Evolutionary conservation across 1,140 invertebrate species (phyloP), one percentile per base, ranked within the genome.

Genomic region (Zaprionus lachaisei): DNA sequence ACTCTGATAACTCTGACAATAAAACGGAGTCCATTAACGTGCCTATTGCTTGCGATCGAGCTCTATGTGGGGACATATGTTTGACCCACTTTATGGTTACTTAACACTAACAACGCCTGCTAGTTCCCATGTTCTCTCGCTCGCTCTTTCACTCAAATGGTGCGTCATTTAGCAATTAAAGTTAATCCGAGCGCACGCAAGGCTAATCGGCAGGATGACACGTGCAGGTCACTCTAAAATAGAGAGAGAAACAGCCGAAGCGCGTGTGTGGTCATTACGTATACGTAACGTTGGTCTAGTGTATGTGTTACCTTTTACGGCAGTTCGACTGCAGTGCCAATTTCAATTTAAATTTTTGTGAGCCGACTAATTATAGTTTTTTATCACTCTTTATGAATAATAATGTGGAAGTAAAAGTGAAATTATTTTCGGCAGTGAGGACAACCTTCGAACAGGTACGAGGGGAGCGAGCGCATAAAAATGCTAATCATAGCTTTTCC

Each of bases 21-120:
- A 85, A 22, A 94, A 77, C 95, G 95, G 0, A 95, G 96, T 66
- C 91, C 95, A 63, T 96, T 67, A 26, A 55, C 65, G 55, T 67
- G 65, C 22, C 20, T 12, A 34, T 4, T 2, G 20, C 20, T 58
- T 58, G 93, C 67, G 69, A 91, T 49, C 86, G 83, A 4, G 92
- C 83, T 62, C 85, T 85, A 17, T 95, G 54, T 51, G 31, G 22
- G 24, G 24, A 70, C 93, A 58, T 68, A 41, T 67, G 56, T 69
- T 15, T 49, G 66, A 69, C 66, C 56, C 44, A 51, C 28, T 51
- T 60, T 24, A 31, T 24, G 41, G n/a, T 28, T 54, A 44, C 24
- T 58, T 67, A 57, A 58, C 55, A 57, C 37, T 15, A 56, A n/a
- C 15, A 24, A 17, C 37, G 72, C 75, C 47, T 38, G 26, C 5